Conservation (phyloP, 2,888 invertebrate genomes). For the Axea sp. region DNA sequence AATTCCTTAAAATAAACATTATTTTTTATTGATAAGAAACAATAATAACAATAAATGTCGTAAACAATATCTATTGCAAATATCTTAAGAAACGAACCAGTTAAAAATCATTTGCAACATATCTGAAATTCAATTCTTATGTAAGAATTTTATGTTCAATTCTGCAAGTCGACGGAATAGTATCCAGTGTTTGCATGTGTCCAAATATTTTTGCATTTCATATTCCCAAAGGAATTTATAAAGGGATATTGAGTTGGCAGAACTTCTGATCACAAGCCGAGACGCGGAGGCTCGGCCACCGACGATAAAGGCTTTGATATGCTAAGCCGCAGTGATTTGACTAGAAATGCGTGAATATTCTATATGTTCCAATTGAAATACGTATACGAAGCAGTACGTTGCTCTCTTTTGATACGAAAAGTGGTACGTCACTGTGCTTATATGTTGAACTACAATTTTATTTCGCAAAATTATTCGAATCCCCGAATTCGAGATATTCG, state of each 20-base stretch:
- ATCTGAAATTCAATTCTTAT: slow-evolving; percentile 24
- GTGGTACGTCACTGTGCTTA: slow-evolving; percentile 49
- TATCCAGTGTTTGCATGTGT: slow-evolving; percentile 51
- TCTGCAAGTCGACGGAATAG: slow-evolving; percentile 32
- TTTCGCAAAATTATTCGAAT: slow-evolving; percentile 41
- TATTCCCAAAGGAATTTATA: slow-evolving; percentile 68
- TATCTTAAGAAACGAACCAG: too few relatives aligned
- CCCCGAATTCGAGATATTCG: slow-evolving; percentile 17
- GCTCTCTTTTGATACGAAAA: slow-evolving; percentile 55
- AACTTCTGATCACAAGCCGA: slow-evolving; percentile 65
- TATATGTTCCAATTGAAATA: slow-evolving; percentile 65
- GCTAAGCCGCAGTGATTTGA: slow-evolving; percentile 72
- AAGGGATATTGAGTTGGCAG: slow-evolving; percentile 66
- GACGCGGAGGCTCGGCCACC: slow-evolving; percentile 63
- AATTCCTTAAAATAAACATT: too few relatives aligned
- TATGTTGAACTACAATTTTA: slow-evolving; percentile 39
- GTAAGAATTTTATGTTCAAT: slow-evolving; percentile 40
- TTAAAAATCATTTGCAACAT: slow-evolving; percentile 12
- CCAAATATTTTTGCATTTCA: slow-evolving; percentile 69
- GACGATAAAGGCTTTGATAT: slow-evolving; percentile 74
- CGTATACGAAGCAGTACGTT: slow-evolving; percentile 61
- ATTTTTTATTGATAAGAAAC: too few relatives aligned
- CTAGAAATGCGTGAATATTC: slow-evolving; percentile 69
- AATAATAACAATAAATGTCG: too few relatives aligned
- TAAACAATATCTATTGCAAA: too few relatives aligned